phyloP scores from a whole-genome alignment of 1,140 invertebrate genomes.

The Bacillus rossius region DNA sequence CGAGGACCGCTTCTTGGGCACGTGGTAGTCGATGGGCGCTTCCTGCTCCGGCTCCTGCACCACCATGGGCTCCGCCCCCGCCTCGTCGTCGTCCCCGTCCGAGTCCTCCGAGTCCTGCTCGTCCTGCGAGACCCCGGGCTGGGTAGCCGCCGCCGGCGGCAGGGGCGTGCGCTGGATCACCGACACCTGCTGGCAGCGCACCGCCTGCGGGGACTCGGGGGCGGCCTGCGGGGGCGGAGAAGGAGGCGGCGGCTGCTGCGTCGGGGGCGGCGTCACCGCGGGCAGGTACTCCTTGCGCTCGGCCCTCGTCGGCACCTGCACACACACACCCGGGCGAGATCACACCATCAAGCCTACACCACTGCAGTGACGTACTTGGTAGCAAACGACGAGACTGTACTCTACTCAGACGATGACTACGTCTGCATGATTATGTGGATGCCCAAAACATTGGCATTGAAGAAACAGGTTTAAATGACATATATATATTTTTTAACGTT shows the following conservation, averaged over 20 bases:
- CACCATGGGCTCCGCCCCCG: slow-evolving; percentile 31
- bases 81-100: slow-evolving; percentile 47
- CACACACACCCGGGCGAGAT: too few species aligned
- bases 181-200: slow-evolving; percentile 44
- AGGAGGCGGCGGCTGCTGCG: slow-evolving; percentile 5
- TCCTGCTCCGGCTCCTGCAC: slow-evolving; percentile 55
- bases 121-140: not conserved
- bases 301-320: slow-evolving; percentile 66
- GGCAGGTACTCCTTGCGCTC: slow-evolving; percentile 73
- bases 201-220: slow-evolving; percentile 10
- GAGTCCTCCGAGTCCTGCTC: slow-evolving; percentile 39
- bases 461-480: too few species aligned
- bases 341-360: too few species aligned
- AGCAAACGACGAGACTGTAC: too few species aligned
- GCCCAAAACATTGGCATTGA: too few species aligned
- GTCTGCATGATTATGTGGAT: too few species aligned
- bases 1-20: slow-evolving; percentile 59
- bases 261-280: slow-evolving; percentile 25
- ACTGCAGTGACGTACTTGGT: too few species aligned
- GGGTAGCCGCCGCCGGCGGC: slow-evolving; percentile 4
- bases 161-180: slow-evolving; percentile 77
- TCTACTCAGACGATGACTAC: too few species aligned
- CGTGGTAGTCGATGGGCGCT: slow-evolving; percentile 82
- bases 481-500: too few species aligned
- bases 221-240: slow-evolving; percentile 11